Evolutionary conservation across 2,888 invertebrate genomes (phyloP).

Genomic region (Seira musarum): DNA sequence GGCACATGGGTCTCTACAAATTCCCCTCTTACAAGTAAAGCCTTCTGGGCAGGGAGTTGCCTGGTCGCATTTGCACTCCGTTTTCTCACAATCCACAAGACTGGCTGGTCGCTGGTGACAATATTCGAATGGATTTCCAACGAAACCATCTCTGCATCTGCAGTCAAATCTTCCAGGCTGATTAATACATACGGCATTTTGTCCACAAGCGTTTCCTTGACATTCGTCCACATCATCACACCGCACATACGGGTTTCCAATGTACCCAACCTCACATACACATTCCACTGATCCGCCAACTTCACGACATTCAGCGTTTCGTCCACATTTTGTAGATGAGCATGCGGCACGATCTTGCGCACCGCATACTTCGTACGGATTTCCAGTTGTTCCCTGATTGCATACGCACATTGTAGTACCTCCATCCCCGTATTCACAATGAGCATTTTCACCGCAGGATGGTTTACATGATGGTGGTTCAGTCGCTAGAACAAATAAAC

Average conservation of each 20-base stretch:
- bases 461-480: constrained; percentile 85
- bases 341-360: constrained; percentile 82
- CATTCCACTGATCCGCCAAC: constrained; percentile 83
- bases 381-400: constrained; percentile 87
- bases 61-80: constrained; percentile 62
- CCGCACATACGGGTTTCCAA: constrained; percentile 89
- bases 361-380: constrained; percentile 88
- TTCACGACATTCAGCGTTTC: constrained; percentile 85
- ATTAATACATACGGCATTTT: constrained; percentile 90
- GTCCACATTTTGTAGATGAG: constrained; percentile 82
- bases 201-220: constrained; percentile 83
- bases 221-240: constrained; percentile 90
- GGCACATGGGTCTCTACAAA: constrained; percentile 85
- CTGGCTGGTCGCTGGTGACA: constrained; percentile 73
- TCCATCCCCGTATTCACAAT: constrained; percentile 86
- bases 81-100: constrained; percentile 65
- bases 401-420: constrained; percentile 84
- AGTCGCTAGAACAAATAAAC: constrained; percentile 77
- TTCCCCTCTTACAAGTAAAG: constrained; percentile 81
- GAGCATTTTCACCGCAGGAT: constrained; percentile 86
- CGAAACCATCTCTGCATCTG: constrained; percentile 86
- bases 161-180: constrained; percentile 92
- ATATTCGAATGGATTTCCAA: constrained; percentile 89
- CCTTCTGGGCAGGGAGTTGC: constrained; percentile 65
- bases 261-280: constrained; percentile 81